Conservation (phyloP, 2,888 invertebrate species). For the Odontocolon sp. region DNA sequence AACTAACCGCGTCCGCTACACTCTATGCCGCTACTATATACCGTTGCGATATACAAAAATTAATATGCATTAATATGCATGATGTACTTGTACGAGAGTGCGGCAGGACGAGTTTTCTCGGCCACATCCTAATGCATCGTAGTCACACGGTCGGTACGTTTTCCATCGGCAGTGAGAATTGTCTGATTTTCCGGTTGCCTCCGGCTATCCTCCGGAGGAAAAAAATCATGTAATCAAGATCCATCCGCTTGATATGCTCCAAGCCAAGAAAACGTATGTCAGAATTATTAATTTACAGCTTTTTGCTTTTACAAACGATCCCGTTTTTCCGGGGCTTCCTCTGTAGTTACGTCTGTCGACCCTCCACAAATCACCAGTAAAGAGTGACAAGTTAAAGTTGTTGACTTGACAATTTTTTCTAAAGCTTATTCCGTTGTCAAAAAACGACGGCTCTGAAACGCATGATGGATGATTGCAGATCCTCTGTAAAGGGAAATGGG, state of each 20-base stretch:
- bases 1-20: conserved; percentile 46
- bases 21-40: conserved; percentile 10
- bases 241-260: conserved; percentile 30
- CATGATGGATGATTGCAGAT: no score
- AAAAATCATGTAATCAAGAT: conserved; percentile 39
- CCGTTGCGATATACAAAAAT: conserved; percentile 62
- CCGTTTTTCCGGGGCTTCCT: no score
- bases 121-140: no score
- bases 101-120: conserved; percentile 1
- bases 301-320: no score
- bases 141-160: not conserved
- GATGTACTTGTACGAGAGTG: conserved; percentile 49
- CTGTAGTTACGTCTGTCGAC: no score
- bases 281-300: conserved; percentile 19
- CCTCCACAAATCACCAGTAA: no score
- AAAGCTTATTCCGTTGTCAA: no score
- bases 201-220: not conserved
- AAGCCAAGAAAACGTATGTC: conserved; percentile 28
- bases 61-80: conserved; percentile 66
- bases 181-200: no score
- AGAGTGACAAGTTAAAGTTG: no score
- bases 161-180: no score
- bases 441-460: no score
- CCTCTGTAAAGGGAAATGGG: conserved; percentile 7
- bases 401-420: no score